Base-by-base conservation (phyloP, 2,797 vertebrate genomes). In the Avahi laniger region DNA sequence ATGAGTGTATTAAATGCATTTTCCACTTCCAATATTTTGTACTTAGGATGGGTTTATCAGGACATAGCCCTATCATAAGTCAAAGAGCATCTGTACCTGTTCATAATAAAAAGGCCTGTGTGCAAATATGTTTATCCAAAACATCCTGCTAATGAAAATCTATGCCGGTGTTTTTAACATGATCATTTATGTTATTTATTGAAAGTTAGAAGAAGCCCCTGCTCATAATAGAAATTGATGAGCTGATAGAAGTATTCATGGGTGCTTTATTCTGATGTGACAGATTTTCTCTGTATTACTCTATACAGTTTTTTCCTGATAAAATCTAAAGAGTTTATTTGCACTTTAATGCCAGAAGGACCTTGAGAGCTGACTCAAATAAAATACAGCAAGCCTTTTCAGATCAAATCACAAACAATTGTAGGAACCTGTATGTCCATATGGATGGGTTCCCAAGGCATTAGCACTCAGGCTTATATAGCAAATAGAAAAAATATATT, bases 401-500 rank as follows among this genome's bases (percentile, higher is more conserved):
- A 96, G 72, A 52, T 93, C 73, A 76, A 94, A 79, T 35, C 8
- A 59, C 76, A 85, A 80, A 17, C 81, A 75, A 88, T 95, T 94
- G 54, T 57, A 89, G 73, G 84, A 87, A 50, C 6, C 91, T 94
- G 97, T 76, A 22, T 43, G 12, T 97, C 97, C 99, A 98, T 96
- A 78, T 98, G 98, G 97, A 63, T 69, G 30, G 24, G 96, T 98
- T 99, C 99, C 97, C 99, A 99, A 93, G 89, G 90, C n/a, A 89
- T 89, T 95, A 89, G 87, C 35, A 38, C 46, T 84, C 41, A 72
- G 94, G 82, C 70, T 96, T 93, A 88, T 88, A 72, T 61, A 93
- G 79, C 96, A 96, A 98, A 98, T 87, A 98, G 97, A 70, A 92
- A 96, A 95, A 96, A 97, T 67, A 41, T 28, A 3, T 61, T 94